phyloP scores from a whole-genome alignment of 2,888 invertebrate species.

The Cephus spinipes region DNA sequence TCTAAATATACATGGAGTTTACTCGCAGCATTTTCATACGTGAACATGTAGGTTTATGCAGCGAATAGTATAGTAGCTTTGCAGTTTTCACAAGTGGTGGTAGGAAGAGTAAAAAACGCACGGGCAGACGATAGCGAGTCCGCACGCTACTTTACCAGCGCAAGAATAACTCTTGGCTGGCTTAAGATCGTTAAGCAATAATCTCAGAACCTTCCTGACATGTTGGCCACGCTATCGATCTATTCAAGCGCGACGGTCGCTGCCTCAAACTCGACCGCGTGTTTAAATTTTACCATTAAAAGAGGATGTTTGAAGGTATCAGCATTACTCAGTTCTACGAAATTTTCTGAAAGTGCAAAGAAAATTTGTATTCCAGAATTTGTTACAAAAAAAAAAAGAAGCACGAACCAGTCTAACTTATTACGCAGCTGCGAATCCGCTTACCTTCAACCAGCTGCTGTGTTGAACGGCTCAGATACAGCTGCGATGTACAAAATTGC shows the following conservation, averaged over 20 bases:
- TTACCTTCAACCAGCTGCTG: neutral
- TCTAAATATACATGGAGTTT: neutral
- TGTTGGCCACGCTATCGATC: neutral
- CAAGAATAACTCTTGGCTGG: constrained; percentile 1
- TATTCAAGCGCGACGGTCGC: neutral
- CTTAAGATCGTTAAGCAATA: constrained; percentile 5
- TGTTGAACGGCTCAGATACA: neutral
- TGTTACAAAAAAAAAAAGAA: neutral
- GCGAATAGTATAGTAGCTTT: neutral
- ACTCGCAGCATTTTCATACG: neutral
- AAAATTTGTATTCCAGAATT: neutral
- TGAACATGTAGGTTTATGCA: neutral
- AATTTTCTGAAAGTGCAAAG: neutral
- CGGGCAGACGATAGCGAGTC: neutral
- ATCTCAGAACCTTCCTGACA: constrained; percentile 1
- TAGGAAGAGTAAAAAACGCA: neutral
- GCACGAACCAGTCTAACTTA: neutral
- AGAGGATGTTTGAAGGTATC: neutral
- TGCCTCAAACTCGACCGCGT: neutral
- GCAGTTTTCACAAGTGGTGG: neutral
- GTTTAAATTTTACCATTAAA: neutral
- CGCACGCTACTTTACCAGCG: constrained; percentile 2
- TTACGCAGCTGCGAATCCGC: neutral
- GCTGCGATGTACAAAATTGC: neutral
- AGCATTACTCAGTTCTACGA: neutral